These are phyloP conservation scores for Sycophila sp. DNA, from an alignment of 1,140 invertebrate species.

Conservation along the genomic window DNA sequence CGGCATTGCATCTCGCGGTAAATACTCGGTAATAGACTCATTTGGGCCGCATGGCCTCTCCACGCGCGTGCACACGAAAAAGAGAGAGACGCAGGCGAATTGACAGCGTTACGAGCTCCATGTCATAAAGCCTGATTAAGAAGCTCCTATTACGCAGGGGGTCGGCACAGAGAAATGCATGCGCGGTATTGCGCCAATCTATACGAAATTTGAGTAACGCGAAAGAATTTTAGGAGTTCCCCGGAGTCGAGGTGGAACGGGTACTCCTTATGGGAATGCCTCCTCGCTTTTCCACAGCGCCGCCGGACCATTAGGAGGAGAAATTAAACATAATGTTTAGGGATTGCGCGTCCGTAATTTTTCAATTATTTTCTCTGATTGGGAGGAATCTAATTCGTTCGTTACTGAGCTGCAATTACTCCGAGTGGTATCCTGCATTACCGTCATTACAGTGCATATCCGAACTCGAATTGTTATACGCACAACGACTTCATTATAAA, in stretches of 20 bases:
- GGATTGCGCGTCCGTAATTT: neutral
- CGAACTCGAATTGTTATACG: no score
- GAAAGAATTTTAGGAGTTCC: neutral
- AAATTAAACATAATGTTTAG: neutral
- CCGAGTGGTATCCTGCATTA: no score
- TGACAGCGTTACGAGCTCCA: neutral
- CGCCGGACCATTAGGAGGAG: neutral
- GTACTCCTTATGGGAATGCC: neutral
- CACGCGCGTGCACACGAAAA: neutral
- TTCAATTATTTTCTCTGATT: neutral
- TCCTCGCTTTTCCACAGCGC: neutral
- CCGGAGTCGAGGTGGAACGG: neutral
- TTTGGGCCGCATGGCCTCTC: slow-evolving; percentile 1
- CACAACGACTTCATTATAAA: neutral
- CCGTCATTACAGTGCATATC: no score
- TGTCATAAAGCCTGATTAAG: slow-evolving; percentile 9
- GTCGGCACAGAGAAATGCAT: neutral
- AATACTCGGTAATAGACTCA: slow-evolving; percentile 25
- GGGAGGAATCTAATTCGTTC: no score
- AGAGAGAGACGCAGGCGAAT: neutral
- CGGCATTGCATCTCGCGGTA: slow-evolving; percentile 13
- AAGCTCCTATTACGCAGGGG: neutral
- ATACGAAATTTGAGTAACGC: neutral
- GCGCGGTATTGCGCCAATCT: neutral
- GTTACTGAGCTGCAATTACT: no score